These are phyloP conservation scores for Spicauda simplicius DNA, from an alignment of 2,888 invertebrate genomes.

Conservation along the genomic window DNA sequence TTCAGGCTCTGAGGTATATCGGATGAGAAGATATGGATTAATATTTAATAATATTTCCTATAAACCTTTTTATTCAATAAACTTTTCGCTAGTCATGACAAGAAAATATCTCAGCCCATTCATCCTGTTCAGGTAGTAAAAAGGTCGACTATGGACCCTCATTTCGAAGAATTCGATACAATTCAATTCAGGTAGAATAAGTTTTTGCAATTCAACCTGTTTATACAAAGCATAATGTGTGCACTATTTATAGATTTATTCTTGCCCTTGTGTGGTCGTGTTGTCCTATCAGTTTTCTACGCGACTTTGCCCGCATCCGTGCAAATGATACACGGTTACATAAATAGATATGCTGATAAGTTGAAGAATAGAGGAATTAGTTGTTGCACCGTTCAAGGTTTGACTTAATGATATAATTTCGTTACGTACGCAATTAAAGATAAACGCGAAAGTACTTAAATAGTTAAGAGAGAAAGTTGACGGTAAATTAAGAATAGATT, in stretches of 20 bases:
- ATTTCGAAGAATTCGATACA: neutral
- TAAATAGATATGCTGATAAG: neutral
- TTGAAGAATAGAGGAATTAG: neutral
- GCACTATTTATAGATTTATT: neutral
- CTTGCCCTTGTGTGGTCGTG: constrained; percentile 3
- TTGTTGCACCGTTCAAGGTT: neutral
- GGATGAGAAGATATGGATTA: no score
- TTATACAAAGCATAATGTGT: neutral
- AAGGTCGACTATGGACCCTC: neutral
- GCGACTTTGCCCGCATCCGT: constrained; percentile 1
- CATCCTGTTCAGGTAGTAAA: neutral
- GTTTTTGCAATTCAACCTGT: neutral
- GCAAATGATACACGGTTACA: neutral
- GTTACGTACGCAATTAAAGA: neutral
- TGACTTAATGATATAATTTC: neutral
- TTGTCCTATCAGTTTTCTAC: neutral
- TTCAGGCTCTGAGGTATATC: no score
- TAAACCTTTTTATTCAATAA: no score
- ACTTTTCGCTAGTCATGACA: no score
- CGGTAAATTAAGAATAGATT: no score
- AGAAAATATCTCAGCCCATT: no score
- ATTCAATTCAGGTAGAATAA: neutral
- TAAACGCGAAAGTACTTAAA: no score
- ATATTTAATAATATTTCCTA: no score
- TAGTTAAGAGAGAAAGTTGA: no score